Evolutionary conservation across 2,797 vertebrate species (phyloP), one percentile per base, ranked within the genome.

Genomic region (Microtus californicus): DNA sequence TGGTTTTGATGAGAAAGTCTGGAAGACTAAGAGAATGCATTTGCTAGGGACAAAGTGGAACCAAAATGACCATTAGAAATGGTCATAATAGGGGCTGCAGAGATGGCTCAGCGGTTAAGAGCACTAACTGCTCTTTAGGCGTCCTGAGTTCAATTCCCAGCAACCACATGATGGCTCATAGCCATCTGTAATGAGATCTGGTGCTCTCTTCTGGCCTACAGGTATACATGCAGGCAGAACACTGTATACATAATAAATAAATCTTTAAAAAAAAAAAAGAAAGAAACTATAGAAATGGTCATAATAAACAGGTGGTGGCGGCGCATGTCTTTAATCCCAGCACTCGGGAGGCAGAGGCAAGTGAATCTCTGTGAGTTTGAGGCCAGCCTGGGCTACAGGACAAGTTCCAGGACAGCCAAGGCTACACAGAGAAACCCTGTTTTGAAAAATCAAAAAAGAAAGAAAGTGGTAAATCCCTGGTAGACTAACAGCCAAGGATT

Each of bases 1-100:
- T 90, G 56, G 25, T 56, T 95, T 96, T 83, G 43, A 78, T 95
- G 74, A 93, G 82, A 77, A 82, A 77, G 23, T 90, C 25, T 91
- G 87, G 40, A n/a, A 77, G 10, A 86, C 48, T 77, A 59, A 93
- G 67, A 54, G 67, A 91, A 88, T 85, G 29, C 77, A 11, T 56
- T 90, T 89, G 31, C 51, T 80, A 93, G 43, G 79, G 40, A 92
- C 43, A 63, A 79, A 89, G 31, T 61, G 56, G 90, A 81, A 89
- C n/a, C 14, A 82, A 11, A 48, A 31, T 77, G n/a, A 86, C 43
- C 48, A 63, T 19, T 87, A 67, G 63, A 74, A 69, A 40, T 10
- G 34, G 74, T 67, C 71, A 31, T 69, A 45, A 27, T 95, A 82
- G 59, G 59, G 51, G 51, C 51, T 54, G 15, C 0, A 54, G 51